A percentile compares a stretch with the other conserved stretches of the same genome.
Conservation (phyloP, 2,113 vertebrate species). For the Okapia johnstoni region DNA sequence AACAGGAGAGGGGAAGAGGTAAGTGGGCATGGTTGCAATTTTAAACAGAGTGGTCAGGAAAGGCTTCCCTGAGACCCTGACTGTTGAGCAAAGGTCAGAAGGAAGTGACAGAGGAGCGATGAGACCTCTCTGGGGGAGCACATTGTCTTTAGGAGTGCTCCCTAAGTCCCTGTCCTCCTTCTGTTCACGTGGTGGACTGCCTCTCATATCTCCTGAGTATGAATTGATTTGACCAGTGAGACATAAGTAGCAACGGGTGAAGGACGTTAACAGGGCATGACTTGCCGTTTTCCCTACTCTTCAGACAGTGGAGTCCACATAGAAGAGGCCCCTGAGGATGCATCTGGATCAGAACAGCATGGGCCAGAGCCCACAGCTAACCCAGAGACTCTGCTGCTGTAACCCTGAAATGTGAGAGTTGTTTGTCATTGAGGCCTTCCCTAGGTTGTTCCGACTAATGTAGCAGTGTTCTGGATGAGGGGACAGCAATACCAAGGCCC, state of each 20-base stretch:
- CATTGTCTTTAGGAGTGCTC: not conserved
- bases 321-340: not conserved
- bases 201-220: not conserved
- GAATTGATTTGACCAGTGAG: not conserved
- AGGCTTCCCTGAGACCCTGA: not conserved
- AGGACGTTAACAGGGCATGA: not conserved
- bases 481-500: not conserved
- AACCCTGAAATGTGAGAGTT: not conserved
- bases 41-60: not conserved
- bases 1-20: too few relatives aligned
- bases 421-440: not conserved
- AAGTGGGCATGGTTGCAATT: not conserved
- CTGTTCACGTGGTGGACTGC: not conserved
- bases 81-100: not conserved
- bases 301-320: not conserved
- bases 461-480: not conserved
- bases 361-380: not conserved
- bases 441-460: not conserved
- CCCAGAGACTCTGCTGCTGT: not conserved
- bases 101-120: not conserved
- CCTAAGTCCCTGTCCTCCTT: not conserved
- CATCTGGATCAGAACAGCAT: not conserved
- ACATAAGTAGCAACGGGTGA: not conserved
- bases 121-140: not conserved
- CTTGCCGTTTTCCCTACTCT: not conserved